Base-by-base conservation (phyloP, 2,797 vertebrate genomes). In the Anguilla obscura region DNA sequence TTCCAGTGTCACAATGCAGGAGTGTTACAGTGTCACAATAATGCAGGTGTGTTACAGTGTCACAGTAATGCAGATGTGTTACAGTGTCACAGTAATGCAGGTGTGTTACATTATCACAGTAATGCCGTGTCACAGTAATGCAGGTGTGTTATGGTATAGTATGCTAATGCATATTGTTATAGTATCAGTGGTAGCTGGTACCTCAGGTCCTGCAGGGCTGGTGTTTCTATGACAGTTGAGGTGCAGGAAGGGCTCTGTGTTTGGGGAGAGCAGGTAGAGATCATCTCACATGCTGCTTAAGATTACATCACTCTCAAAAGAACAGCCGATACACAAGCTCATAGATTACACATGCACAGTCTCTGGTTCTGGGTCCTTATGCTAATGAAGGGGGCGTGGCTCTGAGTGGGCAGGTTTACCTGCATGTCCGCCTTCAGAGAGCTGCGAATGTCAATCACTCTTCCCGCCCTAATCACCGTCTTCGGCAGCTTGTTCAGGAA, bases 401-500 rank as follows among this genome's bases (percentile, higher is more conserved):
- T 24, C 60, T 24, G 3, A n/a, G 4, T 5, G 18, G 1, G 18
- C 3, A 21, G 21, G 48, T 88, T 93, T 94, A 99, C 98, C 97
- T 97, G 95, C 87, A 97, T 91, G 0, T 58, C 91, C 24, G 93
- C 92, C 92, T 91, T 90, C 80, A 97, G 89, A 0, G 94, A 91
- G 14, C 92, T 93, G 58, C 85, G 95, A 92, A 96, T 93, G 18
- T 96, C 92, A 4, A 95, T 93, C 90, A 90, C 95, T 79, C 94
- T 93, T 10, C 96, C 96, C 2, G 93, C 90, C 21, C 91, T 96
- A 24, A 96, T 92, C 14, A 96, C 93, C 80, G 91, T 79, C 92
- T 95, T 96, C 0, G 96, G 95, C 18, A 97, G 89, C 88, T 91
- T 94, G 1, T 79, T 95, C 90, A 97, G 92, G 91, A 96, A 96